A percentile compares a stretch with the other conserved stretches of the same genome.
phyloP scores from a whole-genome alignment of 2,888 invertebrate species.

The Sceliomorpha sp. region DNA sequence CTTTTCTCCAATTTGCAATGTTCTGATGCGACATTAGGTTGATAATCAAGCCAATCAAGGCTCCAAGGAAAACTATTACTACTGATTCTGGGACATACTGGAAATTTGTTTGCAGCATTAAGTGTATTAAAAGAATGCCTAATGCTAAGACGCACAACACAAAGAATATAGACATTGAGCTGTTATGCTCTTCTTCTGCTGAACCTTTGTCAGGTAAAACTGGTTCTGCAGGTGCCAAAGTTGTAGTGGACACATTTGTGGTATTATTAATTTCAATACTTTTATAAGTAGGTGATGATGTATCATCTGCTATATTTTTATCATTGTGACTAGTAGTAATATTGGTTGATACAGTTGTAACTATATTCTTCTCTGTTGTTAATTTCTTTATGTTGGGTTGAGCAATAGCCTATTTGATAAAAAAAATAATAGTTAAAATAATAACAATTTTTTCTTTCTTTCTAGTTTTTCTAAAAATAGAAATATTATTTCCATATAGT shows the following conservation, averaged over 20 bases:
- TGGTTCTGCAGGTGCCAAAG: slow-evolving; percentile 85
- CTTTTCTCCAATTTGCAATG: slow-evolving; percentile 97
- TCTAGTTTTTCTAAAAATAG: no score
- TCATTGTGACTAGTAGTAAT: slow-evolving; percentile 7
- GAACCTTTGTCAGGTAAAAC: slow-evolving; percentile 93
- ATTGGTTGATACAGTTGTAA: slow-evolving; percentile 2
- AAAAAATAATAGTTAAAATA: no score
- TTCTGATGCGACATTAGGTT: slow-evolving; percentile 94
- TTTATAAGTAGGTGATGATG: slow-evolving; percentile 29
- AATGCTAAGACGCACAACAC: slow-evolving; percentile 96
- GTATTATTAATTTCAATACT: slow-evolving; percentile 55
- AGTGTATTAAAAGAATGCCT: slow-evolving; percentile 95
- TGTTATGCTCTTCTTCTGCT: slow-evolving; percentile 97
- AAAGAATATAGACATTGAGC: slow-evolving; percentile 98
- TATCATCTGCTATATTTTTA: slow-evolving; percentile 11
- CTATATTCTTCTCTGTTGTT: slow-evolving; percentile 3
- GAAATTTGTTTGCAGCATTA: slow-evolving; percentile 96
- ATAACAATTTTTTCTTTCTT: no score
- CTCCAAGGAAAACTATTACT: slow-evolving; percentile 97
- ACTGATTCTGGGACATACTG: slow-evolving; percentile 99
- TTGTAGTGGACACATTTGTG: slow-evolving; percentile 76
- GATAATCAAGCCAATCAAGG: slow-evolving; percentile 93
- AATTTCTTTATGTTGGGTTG: no score
- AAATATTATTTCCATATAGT: no score
- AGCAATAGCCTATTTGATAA: no score